phyloP scores from a whole-genome alignment of 2,797 vertebrate genomes.

The Anabas testudineus region DNA sequence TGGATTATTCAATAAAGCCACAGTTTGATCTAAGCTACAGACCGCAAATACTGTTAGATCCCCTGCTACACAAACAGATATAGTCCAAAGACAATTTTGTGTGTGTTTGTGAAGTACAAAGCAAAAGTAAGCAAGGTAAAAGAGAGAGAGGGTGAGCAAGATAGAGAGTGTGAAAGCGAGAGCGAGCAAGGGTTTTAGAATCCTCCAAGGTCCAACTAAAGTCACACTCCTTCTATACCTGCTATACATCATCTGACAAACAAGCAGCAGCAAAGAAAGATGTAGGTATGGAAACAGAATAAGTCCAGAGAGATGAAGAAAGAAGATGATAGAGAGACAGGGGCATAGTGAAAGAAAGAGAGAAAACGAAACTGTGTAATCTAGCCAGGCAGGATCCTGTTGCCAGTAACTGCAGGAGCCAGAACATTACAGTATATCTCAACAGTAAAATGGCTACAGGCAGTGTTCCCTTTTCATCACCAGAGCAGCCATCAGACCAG shows the following conservation, averaged over 20 bases:
- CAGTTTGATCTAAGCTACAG: slow-evolving; percentile 73
- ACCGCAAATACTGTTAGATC: slow-evolving; percentile 66
- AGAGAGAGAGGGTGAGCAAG: background rate
- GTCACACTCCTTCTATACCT: slow-evolving; percentile 56
- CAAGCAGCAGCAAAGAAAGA: slow-evolving; percentile 52
- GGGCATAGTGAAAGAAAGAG: slow-evolving; percentile 22
- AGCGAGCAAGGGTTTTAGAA: slow-evolving; percentile 54
- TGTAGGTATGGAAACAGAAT: slow-evolving; percentile 15
- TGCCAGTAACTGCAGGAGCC: slow-evolving; percentile 52
- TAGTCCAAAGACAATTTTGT: slow-evolving; percentile 23
- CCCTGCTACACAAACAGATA: slow-evolving; percentile 51
- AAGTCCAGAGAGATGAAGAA: slow-evolving; percentile 23
- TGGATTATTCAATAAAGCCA: slow-evolving; percentile 80
- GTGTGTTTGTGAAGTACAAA: slow-evolving; percentile 16
- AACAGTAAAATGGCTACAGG: slow-evolving; percentile 65
- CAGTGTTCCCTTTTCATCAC: slow-evolving; percentile 57
- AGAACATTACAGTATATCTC: slow-evolving; percentile 62
- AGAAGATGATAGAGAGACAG: slow-evolving; percentile 1
- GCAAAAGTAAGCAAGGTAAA: background rate
- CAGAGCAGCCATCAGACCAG: slow-evolving; percentile 34
- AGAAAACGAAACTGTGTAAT: slow-evolving; percentile 35
- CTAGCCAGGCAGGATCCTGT: slow-evolving; percentile 42
- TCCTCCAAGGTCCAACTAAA: slow-evolving; percentile 73
- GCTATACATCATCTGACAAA: slow-evolving; percentile 76
- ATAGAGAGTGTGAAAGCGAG: no score